Conservation (phyloP, 2,113 vertebrate genomes). For the Elanus axillaris region DNA sequence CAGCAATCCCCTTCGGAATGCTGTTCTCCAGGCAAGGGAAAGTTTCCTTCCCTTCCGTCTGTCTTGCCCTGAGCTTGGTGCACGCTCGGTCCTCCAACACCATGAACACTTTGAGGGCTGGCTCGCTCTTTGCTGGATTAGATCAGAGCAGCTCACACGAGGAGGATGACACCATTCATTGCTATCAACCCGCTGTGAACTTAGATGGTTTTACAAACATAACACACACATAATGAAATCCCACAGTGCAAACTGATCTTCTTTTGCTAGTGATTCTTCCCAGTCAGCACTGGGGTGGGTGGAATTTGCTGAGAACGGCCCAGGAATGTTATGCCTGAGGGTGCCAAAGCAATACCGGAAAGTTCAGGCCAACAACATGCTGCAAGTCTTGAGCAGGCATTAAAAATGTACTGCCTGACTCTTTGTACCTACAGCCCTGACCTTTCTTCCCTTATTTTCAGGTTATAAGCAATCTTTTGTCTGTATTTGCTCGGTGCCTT, state of each 20-base stretch:
- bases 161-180: not conserved
- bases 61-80: not conserved
- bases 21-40: not conserved
- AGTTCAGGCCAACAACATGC: not conserved
- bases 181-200: not conserved
- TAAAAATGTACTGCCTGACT: not conserved
- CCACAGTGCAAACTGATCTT: not conserved
- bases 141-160: not conserved
- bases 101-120: fast-evolving
- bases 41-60: not conserved
- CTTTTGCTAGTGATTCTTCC: not conserved
- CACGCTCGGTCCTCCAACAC: not conserved
- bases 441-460: not conserved
- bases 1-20: not conserved
- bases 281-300: not conserved
- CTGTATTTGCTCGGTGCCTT: not conserved
- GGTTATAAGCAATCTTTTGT: not conserved
- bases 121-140: not conserved
- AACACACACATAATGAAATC: not conserved
- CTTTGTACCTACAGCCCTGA: not conserved
- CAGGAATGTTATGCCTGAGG: not conserved
- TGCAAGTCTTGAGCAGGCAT: not conserved
- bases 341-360: not conserved
- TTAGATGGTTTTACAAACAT: not conserved
- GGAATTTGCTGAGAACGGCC: not conserved